Evolutionary conservation across 2,888 invertebrate genomes (phyloP).

Genomic region (Lepidochitona cinerea): DNA sequence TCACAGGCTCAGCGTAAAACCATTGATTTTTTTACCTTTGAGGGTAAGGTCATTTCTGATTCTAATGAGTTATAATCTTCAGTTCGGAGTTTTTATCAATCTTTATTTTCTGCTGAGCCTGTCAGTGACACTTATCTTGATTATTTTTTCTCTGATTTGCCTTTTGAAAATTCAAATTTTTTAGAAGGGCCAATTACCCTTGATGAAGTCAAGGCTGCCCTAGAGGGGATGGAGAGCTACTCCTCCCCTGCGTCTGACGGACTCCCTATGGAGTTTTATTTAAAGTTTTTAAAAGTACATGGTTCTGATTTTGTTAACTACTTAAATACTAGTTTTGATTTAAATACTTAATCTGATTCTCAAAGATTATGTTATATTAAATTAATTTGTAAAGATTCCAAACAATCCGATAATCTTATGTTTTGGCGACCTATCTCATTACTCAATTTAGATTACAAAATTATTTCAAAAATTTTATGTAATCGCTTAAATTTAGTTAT

Average conservation of each 20-base stretch:
- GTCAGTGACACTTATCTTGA: neutral
- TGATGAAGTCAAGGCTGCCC: neutral
- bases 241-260: conserved; percentile 7
- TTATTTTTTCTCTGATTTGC: too few relatives aligned
- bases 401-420: neutral
- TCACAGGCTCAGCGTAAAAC: too few relatives aligned
- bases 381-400: neutral
- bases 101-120: neutral
- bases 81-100: neutral
- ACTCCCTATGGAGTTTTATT: conserved; percentile 10
- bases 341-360: neutral
- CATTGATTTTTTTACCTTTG: too few relatives aligned
- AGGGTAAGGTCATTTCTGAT: too few relatives aligned
- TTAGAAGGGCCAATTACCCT: neutral
- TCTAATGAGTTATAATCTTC: too few relatives aligned
- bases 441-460: neutral
- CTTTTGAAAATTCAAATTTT: neutral
- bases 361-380: too few relatives aligned
- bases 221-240: conserved; percentile 2
- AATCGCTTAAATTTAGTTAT: neutral
- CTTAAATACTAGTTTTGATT: neutral
- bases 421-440: conserved; percentile 1
- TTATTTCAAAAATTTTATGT: neutral
- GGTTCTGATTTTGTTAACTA: neutral
- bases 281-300: conserved; percentile 2